These are phyloP conservation scores for Rotaria socialis DNA, from an alignment of 2,888 invertebrate species.

Conservation along the genomic window DNA sequence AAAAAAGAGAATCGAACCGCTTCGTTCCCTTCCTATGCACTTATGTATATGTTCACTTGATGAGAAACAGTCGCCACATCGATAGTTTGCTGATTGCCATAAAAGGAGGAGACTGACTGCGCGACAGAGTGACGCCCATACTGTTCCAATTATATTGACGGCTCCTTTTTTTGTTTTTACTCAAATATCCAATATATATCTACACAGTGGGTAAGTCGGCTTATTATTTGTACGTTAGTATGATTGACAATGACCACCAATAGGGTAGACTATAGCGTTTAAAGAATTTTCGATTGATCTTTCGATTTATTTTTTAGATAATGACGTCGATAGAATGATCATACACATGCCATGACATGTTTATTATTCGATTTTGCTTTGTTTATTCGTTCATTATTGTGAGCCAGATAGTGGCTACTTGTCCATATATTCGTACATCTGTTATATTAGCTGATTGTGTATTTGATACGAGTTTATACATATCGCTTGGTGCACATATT, in stretches of 20 bases:
- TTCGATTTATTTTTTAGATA: neutral
- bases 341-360: neutral
- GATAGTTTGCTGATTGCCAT: neutral
- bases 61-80: neutral
- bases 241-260: neutral
- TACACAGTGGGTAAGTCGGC: neutral
- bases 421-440: slow-evolving; percentile 36
- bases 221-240: neutral
- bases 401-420: neutral
- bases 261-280: too few species aligned
- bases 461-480: neutral
- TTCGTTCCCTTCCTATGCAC: neutral
- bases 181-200: neutral
- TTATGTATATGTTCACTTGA: neutral
- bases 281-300: neutral
- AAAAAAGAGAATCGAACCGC: neutral
- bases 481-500: slow-evolving; percentile 29
- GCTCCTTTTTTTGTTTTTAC: neutral
- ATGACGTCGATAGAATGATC: neutral
- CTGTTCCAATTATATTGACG: neutral
- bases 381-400: neutral
- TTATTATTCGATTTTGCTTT: neutral
- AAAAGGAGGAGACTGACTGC: neutral
- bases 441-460: slow-evolving; percentile 24
- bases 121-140: neutral